These are phyloP conservation scores for Chelon labrosus DNA, from an alignment of 2,797 vertebrate genomes.

Conservation along the genomic window DNA sequence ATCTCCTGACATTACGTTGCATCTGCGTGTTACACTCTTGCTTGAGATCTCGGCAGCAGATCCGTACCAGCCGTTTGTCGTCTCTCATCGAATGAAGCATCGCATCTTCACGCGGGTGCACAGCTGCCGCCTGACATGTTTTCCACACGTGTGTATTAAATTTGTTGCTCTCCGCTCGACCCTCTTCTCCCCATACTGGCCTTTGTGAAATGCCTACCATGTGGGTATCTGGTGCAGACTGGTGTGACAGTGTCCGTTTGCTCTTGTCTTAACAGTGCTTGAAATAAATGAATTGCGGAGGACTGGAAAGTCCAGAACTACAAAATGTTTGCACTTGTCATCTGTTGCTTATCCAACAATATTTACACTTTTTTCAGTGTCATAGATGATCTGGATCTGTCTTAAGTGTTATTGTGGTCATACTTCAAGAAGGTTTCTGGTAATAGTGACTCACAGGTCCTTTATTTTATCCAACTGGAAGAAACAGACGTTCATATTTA, in stretches of 20 bases:
- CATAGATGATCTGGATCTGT: no score
- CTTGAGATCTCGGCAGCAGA: conserved; percentile 3
- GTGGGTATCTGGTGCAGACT: conserved; percentile 68
- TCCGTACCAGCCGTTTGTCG: conserved; percentile 2
- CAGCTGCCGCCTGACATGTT: conserved; percentile 31
- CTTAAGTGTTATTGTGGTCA: no score
- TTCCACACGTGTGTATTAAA: conserved; percentile 42
- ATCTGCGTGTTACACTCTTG: conserved; percentile 7
- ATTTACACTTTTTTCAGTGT: no score
- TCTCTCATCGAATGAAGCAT: conserved; percentile 17
- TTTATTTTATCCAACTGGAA: no score
- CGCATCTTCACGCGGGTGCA: conserved; percentile 12
- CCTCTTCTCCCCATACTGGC: conserved; percentile 36
- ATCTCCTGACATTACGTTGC: conserved; percentile 13
- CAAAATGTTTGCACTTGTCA: conserved; percentile 13
- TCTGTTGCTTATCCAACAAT: not conserved
- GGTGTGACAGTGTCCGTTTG: conserved; percentile 65
- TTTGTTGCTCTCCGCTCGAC: conserved; percentile 21
- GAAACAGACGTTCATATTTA: not conserved
- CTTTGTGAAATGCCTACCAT: conserved; percentile 61
- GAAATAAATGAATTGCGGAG: conserved; percentile 78
- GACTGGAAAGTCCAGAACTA: conserved; percentile 56
- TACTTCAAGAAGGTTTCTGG: no score
- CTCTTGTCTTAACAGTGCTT: conserved; percentile 79
- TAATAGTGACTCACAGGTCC: no score